Evolutionary conservation across 1,140 invertebrate species (phyloP).

Genomic region (Zaprionus nigranus): DNA sequence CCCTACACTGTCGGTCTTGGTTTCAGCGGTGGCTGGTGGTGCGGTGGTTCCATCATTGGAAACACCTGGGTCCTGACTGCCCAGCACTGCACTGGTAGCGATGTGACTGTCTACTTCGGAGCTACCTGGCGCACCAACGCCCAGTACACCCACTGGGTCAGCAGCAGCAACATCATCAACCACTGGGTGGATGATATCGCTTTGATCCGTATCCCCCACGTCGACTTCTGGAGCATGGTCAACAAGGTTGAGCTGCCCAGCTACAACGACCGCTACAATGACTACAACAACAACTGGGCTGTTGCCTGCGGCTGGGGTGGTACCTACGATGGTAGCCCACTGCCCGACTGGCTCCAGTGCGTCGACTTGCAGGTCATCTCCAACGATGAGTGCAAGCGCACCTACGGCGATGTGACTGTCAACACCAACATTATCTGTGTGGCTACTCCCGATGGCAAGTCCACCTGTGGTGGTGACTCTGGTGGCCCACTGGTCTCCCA

Average conservation of each 20-base stretch:
- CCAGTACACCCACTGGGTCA: slow-evolving; percentile 53
- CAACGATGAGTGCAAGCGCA: slow-evolving; percentile 13
- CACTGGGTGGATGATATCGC: slow-evolving; percentile 43
- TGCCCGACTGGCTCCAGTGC: slow-evolving; percentile 41
- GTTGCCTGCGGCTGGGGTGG: slow-evolving; percentile 55
- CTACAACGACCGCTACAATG: slow-evolving; percentile 41
- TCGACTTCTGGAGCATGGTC: slow-evolving; percentile 41
- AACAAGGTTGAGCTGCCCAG: slow-evolving; percentile 46
- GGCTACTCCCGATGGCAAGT: slow-evolving; percentile 54
- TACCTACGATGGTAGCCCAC: slow-evolving; percentile 33
- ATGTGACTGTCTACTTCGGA: too few relatives aligned
- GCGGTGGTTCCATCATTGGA: too few relatives aligned
- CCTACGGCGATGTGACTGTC: slow-evolving; percentile 39
- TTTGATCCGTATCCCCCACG: slow-evolving; percentile 36
- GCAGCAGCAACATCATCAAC: slow-evolving; percentile 29
- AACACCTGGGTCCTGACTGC: too few relatives aligned
- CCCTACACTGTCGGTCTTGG: too few relatives aligned
- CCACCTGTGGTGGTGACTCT: slow-evolving; percentile 85
- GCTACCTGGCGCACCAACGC: slow-evolving; percentile 45
- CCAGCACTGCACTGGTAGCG: too few relatives aligned
- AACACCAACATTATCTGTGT: slow-evolving; percentile 66
- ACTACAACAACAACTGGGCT: slow-evolving; percentile 29
- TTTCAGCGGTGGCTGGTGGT: too few relatives aligned
- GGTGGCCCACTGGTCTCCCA: slow-evolving; percentile 85
- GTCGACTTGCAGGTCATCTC: slow-evolving; percentile 36